Base-by-base conservation (phyloP, 2,113 vertebrate species). In the Xiphophorus couchianus region DNA sequence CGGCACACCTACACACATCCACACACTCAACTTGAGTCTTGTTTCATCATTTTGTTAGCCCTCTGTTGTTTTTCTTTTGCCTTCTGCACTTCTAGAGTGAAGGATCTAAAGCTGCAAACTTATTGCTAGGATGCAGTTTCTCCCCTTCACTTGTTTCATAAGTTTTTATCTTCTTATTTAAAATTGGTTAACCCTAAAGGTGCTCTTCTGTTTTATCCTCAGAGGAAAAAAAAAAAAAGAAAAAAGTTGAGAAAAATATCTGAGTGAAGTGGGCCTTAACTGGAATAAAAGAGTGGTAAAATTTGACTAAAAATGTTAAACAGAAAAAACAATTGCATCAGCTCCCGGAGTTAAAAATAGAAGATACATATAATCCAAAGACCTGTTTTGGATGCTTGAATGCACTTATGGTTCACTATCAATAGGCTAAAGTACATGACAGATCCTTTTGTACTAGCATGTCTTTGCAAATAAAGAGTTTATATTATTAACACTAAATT, bases 81-180 rank as follows among this genome's bases (percentile, higher is more conserved):
- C 62, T 71, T 81, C 74, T 81, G 72, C 48, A 69, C 44, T 68
- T 54, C 31, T 37, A 73, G 30, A 54, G 68, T 79, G n/a, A 61
- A 39, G 15, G n/a, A 73, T 54, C 19, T 30, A 28, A 64, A 51
- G 62, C 39, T 63, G 39, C 79, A 83, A 72, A 78, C 84, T 76
- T 77, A 68, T 51, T 78, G 71, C 72, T 73, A 80, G 73, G 77
- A 71, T 58, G 37, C 63, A 68, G 39, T 7, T 29, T 66, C 74
- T 75, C 70, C 54, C 35, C 80, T 63, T 75, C 83, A 71, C 83
- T 88, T 81, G 69, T 80, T 79, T 80, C 84, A 66, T 69, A 74
- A 6, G 61, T 85, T 86, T 76, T 80, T 63, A 87, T 88, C 58
- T 80, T 85, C 73, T 85, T 71, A 69, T 88, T 85, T 44, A 80